These are phyloP conservation scores for Spermophilus dauricus DNA, from an alignment of 2,113 vertebrate species.

Conservation along the genomic window DNA sequence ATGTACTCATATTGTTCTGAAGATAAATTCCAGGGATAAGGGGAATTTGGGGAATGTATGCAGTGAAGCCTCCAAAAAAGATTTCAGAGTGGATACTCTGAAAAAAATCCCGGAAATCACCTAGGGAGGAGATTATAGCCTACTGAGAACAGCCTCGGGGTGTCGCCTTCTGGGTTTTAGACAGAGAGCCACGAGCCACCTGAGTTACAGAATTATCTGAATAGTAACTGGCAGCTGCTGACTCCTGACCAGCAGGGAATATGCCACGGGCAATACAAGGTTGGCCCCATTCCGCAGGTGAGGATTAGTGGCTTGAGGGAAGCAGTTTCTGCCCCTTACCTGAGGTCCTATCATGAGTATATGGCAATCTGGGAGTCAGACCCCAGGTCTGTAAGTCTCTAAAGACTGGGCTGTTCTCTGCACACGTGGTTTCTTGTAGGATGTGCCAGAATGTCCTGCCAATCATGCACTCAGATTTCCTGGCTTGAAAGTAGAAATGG, in stretches of 20 bases:
- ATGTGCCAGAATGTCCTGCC: not conserved
- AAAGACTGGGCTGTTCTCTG: not conserved
- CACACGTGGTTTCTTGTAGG: not conserved
- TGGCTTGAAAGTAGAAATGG: not conserved
- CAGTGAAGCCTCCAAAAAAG: not conserved
- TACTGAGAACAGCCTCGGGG: not conserved
- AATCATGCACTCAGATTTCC: not conserved
- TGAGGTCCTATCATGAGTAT: not conserved
- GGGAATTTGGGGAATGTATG: too few relatives aligned
- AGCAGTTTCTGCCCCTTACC: not conserved
- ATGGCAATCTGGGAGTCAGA: not conserved
- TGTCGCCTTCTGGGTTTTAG: not conserved
- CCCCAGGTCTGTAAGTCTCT: not conserved
- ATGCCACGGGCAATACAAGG: not conserved
- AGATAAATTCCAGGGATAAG: not conserved
- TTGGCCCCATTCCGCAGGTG: not conserved
- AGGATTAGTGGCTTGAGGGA: not conserved
- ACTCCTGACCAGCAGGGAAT: not conserved
- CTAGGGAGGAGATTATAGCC: not conserved
- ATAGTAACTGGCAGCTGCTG: not conserved
- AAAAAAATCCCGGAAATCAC: not conserved
- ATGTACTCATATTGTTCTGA: not conserved
- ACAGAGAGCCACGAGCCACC: not conserved
- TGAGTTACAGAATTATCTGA: not conserved
- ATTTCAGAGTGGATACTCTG: not conserved